Evolutionary conservation across 2,888 invertebrate genomes (phyloP), one percentile per base, ranked within the genome.

Genomic region (Paralinhomoeus sp.): DNA sequence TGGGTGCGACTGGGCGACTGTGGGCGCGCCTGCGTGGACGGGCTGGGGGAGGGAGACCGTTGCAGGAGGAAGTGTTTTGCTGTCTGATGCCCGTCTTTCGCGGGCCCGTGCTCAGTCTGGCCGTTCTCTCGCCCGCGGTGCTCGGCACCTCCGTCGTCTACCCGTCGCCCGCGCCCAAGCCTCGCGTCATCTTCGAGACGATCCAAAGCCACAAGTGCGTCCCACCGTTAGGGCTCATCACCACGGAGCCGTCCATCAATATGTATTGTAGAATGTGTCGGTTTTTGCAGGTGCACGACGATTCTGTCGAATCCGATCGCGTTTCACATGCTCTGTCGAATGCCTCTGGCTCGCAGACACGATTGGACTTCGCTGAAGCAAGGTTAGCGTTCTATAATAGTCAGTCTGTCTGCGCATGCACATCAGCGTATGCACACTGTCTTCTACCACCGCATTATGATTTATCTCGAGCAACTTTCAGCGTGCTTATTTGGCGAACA

Each of bases 11-110:
- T n/a, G n/a, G n/a, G n/a, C n/a, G n/a, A n/a, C n/a, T n/a, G n/a
- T n/a, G n/a, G n/a, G n/a, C n/a, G n/a, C n/a, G n/a, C n/a, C n/a
- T n/a, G n/a, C n/a, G n/a, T n/a, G n/a, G n/a, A n/a, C n/a, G n/a
- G n/a, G n/a, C n/a, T n/a, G n/a, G n/a, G n/a, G n/a, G n/a, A n/a
- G n/a, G n/a, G n/a, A n/a, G n/a, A n/a, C 36, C 3, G 13, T 7
- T 38, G 7, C 15, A 45, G 45, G 7, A 3, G 13, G 42, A 21
- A 7, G n/a, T 37, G 24, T 42, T 57, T 15, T 53, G 53, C n/a
- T 58, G 57, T 41, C 55, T 58, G 13, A 49, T 60, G 37, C 59
- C 58, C 7, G 45, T 60, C 35, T 59, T 56, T 47, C 54, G 59
- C 3, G 53, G 58, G 24, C 53, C 58, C 9, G 54, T 60, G 18